Base-by-base conservation (phyloP, 2,888 invertebrate species). In the Rhogogaster chlorosoma region DNA sequence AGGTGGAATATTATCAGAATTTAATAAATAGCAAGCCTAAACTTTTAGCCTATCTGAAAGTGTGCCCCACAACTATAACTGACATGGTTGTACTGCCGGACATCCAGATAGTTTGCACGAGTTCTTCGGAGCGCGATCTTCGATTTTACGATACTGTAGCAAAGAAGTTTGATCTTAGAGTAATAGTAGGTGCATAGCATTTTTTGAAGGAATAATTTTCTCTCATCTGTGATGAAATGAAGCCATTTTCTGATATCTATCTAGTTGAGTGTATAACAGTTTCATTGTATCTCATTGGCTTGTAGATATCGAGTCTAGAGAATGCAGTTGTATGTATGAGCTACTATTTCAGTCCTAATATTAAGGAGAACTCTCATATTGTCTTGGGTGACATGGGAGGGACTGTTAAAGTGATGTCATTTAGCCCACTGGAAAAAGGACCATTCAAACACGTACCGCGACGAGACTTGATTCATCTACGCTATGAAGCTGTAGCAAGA, bases 71-170 rank as follows among this genome's bases (percentile, higher is more conserved):
- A 0, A 96, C 96, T 96, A 96, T 98, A 87, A 95, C 97, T 29
- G 96, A 97, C 89, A 94, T 97, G 93, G 96, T 95, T 85, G 95
- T 96, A 85, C 93, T 98, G 92, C 96, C 97, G 0, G 97, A 97
- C 92, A 96, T 97, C 82, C 96, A 96, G 92, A 96, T 97, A 89
- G 94, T 98, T 26, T 97, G 97, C 86, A 96, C 97, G 15, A 95
- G 97, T 85, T 97, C 97, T 22, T 96, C 97, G 0, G 97, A 97
- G 93, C 94, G 97, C 22, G 97, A 97, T 91, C 93, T 98, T 71
- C 95, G 96, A 87, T 97, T 98, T 93, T 98, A 98, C 91, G 97
- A 98, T 92, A 96, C 96, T 73, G 96, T 96, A 29, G 97, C 96
- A 7, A 95, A 95, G 85, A 96, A 96, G 84, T 97, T 97, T 92